Evolutionary conservation across 2,888 invertebrate species (phyloP).

Genomic region (Alsophila aescularia): DNA sequence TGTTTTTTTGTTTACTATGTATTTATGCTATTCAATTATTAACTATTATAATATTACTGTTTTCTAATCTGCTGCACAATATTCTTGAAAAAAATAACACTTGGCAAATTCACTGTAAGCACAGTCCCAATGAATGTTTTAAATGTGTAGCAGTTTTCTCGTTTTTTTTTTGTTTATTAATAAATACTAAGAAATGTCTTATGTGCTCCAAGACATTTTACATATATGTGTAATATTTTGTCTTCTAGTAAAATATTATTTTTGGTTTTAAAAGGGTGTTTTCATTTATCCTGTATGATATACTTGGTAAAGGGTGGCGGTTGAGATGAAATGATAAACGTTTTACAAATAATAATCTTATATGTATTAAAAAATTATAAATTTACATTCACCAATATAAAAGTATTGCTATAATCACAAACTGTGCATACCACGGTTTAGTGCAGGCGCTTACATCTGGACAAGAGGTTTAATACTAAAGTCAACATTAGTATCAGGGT

Average conservation of each 20-base stretch:
- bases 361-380: conserved; percentile 19
- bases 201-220: conserved; percentile 63
- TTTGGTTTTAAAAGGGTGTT: conserved; percentile 71
- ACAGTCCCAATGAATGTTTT: conserved; percentile 67
- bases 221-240: conserved; percentile 71
- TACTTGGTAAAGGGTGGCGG: background rate
- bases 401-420: conserved; percentile 1
- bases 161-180: conserved; percentile 47
- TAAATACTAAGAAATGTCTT: conserved; percentile 62
- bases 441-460: too few relatives aligned
- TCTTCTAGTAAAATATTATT: conserved; percentile 83
- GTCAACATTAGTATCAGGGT: too few relatives aligned
- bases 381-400: conserved; percentile 16
- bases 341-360: conserved; percentile 9
- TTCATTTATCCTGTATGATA: conserved; percentile 35
- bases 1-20: conserved; percentile 37
- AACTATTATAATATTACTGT: conserved; percentile 5
- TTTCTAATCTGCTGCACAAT: conserved; percentile 55
- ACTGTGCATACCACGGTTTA: too few relatives aligned
- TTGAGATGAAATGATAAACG: background rate
- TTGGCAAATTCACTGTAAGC: conserved; percentile 39
- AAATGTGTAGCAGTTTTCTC: conserved; percentile 67
- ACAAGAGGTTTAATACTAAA: too few relatives aligned
- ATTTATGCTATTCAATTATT: conserved; percentile 28
- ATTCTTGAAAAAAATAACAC: conserved; percentile 36